Base-by-base conservation (phyloP, 2,797 vertebrate genomes). In the Simalia tracyae region DNA sequence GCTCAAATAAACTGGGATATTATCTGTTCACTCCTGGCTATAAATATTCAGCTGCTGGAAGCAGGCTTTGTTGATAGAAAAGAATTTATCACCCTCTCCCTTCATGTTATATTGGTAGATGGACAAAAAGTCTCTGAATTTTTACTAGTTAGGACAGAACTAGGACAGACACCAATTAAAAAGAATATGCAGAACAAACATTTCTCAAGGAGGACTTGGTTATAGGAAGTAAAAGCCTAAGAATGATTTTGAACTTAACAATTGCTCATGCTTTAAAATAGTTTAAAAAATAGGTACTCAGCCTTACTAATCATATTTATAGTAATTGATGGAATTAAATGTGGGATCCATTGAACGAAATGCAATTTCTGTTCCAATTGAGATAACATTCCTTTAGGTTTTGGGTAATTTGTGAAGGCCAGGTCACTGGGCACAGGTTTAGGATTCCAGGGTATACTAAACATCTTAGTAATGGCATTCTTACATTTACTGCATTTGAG, bases 21-120 rank as follows among this genome's bases (percentile, higher is more conserved):
- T 81, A 36, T 2, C 86, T 19, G 60, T 88, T 93, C 88, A 91
- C 26, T 84, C 17, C 59, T 9, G 2, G 61, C 28, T 81, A 19
- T 91, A 90, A 92, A 72, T 64, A 36, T 88, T 90, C 8, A 91
- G 9, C 26, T 88, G 31, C 81, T 60, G 94, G 91, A 94, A 91
- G 1, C 2, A 56, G 22, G 10, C 22, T 94, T 94, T 93, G n/a
- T 5, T 86, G 87, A 42, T 10, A 89, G 90, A 68, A 90, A 14
- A 19, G 64, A 9, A 88, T 87, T 85, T 90, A 86, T 91, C 56
- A 54, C 0, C 0, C 0, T 0, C 0, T 26, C 42, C n/a, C 68
- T 90, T 66, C 12, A 0, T 46, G 28, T 88, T 84, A 54, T 88
- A 91, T 93, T 72, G 60, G 0, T 5, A 81, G 89, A 81, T 46